Evolutionary conservation across 2,113 vertebrate species (phyloP).

Genomic region (Lonchura striata): DNA sequence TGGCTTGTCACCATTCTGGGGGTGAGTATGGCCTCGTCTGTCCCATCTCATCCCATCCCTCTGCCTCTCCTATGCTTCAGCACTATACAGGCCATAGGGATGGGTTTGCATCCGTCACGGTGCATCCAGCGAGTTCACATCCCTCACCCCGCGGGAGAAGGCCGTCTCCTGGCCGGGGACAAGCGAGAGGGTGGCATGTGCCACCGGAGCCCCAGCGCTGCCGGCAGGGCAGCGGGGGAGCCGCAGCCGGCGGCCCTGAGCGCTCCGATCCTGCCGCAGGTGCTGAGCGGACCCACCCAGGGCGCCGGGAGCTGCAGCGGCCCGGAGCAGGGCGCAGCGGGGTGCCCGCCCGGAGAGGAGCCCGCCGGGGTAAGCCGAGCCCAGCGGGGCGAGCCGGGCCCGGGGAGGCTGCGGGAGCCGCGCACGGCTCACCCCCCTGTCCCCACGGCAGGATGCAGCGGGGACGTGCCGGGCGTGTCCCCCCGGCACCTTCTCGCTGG

Average conservation of each 20-base stretch:
- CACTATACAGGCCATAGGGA: rapidly evolving
- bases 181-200: rapidly evolving
- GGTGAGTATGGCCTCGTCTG: not conserved
- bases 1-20: not conserved
- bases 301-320: slow-evolving; percentile 68
- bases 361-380: slow-evolving; percentile 72
- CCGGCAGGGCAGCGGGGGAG: too few relatives aligned
- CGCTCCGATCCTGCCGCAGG: not conserved
- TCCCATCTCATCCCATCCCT: not conserved
- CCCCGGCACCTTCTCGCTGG: slow-evolving; percentile 79
- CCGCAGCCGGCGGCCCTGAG: not conserved
- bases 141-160: not conserved
- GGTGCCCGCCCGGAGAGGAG: slow-evolving; percentile 80
- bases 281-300: slow-evolving; percentile 42
- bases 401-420: rapidly evolving
- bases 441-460: slow-evolving; percentile 43
- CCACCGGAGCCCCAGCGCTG: not conserved
- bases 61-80: not conserved
- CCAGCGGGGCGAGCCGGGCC: not conserved
- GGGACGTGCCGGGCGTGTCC: slow-evolving; percentile 78
- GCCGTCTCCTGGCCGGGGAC: not conserved
- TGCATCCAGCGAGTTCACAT: rapidly evolving
- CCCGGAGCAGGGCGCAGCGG: not conserved
- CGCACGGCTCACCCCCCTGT: not conserved
- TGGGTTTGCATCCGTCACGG: not conserved